Percentiles rank a stretch among this genome's conserved stretches.
These are phyloP conservation scores for Leucoraja erinaceus DNA, from an alignment of 2,113 vertebrate species.

Conservation along the genomic window DNA sequence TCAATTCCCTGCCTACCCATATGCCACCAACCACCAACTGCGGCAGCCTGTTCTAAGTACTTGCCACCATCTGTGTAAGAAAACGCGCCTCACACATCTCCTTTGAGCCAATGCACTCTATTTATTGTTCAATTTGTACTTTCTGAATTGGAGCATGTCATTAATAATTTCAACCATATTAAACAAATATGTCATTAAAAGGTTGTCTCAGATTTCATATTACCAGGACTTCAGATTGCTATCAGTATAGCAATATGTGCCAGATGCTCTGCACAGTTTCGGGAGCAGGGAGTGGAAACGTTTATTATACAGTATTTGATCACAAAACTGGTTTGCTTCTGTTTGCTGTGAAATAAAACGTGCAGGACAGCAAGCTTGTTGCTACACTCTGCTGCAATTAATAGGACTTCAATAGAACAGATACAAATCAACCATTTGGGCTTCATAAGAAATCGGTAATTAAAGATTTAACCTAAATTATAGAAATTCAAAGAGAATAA, in stretches of 20 bases:
- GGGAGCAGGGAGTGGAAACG: background rate
- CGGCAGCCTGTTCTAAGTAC: too few species aligned
- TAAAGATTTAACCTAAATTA: background rate
- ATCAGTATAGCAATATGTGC: background rate
- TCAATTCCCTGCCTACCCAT: too few species aligned
- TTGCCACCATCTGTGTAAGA: too few species aligned
- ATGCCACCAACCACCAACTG: too few species aligned
- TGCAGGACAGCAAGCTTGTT: background rate
- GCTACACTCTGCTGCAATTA: too few species aligned
- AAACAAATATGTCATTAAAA: background rate
- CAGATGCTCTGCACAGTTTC: constrained; percentile 2
- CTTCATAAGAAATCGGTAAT: background rate
- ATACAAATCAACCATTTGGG: background rate
- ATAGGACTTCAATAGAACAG: too few species aligned
- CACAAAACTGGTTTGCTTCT: background rate
- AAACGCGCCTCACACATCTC: too few species aligned
- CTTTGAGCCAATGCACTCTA: background rate
- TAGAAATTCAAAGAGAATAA: background rate
- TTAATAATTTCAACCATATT: background rate
- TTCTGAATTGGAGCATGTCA: too few species aligned
- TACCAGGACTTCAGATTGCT: background rate
- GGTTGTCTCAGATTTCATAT: background rate
- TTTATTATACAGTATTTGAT: background rate
- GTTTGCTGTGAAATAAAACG: background rate
- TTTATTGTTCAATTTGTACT: constrained; percentile 5